Evolutionary conservation across 1,140 invertebrate genomes (phyloP).

Genomic region (Drosophila serrata): DNA sequence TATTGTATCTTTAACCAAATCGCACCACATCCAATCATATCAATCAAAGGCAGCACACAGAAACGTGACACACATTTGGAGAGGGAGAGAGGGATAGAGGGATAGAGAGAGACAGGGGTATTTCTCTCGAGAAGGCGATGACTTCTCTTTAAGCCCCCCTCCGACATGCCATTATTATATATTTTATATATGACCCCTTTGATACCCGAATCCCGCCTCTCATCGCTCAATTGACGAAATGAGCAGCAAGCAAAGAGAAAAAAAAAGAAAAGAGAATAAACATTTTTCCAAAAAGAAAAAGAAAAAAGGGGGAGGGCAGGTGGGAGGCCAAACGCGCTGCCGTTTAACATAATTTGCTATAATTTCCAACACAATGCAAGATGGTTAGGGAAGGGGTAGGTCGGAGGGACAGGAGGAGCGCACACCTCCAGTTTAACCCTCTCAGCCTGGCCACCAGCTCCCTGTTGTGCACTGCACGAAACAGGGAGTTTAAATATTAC

Average conservation of each 20-base stretch:
- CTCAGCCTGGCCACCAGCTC: conserved; percentile 16
- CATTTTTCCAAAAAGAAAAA: not conserved
- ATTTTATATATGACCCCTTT: conserved; percentile 57
- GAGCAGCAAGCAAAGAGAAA: conserved; percentile 20
- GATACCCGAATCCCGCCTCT: conserved; percentile 23
- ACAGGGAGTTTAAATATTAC: not conserved
- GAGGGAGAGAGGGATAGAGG: not conserved
- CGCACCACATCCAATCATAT: conserved; percentile 65
- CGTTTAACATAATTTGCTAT: conserved; percentile 84
- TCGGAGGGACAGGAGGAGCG: conserved; percentile 5
- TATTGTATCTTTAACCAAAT: conserved; percentile 13
- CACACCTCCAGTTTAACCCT: conserved; percentile 42
- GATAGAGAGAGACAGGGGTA: no score
- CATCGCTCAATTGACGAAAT: conserved; percentile 48
- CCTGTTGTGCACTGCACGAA: conserved; percentile 9
- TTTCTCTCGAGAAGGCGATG: conserved; percentile 19
- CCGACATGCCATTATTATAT: conserved; percentile 15
- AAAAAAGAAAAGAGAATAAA: not conserved
- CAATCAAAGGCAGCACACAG: conserved; percentile 57
- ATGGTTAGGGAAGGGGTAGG: conserved; percentile 12
- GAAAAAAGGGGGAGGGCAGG: conserved; percentile 36
- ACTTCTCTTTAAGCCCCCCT: conserved; percentile 19
- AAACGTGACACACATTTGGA: conserved; percentile 77
- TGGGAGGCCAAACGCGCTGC: conserved; percentile 58
- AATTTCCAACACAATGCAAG: conserved; percentile 79